Evolutionary conservation across 2,113 vertebrate species (phyloP).

Genomic region (Porphyrio hochstetteri): DNA sequence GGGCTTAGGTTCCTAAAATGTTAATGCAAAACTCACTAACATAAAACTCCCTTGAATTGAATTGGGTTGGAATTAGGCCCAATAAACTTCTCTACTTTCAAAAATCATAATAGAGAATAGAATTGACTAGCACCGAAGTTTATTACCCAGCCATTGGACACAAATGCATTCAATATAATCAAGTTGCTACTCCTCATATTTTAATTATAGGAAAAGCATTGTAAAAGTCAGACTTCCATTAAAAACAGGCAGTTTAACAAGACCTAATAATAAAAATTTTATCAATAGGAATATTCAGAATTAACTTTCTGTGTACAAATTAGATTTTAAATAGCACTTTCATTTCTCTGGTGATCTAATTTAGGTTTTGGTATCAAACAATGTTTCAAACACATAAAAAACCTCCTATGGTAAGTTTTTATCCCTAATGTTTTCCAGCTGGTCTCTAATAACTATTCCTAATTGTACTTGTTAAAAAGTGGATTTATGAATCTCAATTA

Average conservation of each 20-base stretch:
- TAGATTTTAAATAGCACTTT: conserved; percentile 57
- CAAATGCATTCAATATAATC: conserved; percentile 40
- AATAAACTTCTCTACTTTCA: neutral
- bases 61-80: neutral
- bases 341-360: conserved; percentile 67
- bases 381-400: conserved; percentile 63
- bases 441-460: conserved; percentile 75
- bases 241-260: conserved; percentile 48
- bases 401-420: conserved; percentile 56
- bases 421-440: conserved; percentile 70
- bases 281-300: conserved; percentile 65
- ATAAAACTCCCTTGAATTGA: neutral
- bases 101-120: conserved; percentile 6
- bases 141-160: conserved; percentile 46
- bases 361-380: conserved; percentile 58
- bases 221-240: conserved; percentile 42
- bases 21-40: neutral
- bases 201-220: conserved; percentile 64
- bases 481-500: conserved; percentile 80
- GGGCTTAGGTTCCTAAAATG: neutral
- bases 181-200: conserved; percentile 43
- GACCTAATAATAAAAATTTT: conserved; percentile 61
- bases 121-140: conserved; percentile 39
- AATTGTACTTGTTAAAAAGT: conserved; percentile 79
- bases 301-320: conserved; percentile 68